A percentile compares a stretch with the other conserved stretches of the same genome.
These are phyloP conservation scores for Perognathus longimembris DNA, from an alignment of 2,113 vertebrate genomes.

Conservation along the genomic window DNA sequence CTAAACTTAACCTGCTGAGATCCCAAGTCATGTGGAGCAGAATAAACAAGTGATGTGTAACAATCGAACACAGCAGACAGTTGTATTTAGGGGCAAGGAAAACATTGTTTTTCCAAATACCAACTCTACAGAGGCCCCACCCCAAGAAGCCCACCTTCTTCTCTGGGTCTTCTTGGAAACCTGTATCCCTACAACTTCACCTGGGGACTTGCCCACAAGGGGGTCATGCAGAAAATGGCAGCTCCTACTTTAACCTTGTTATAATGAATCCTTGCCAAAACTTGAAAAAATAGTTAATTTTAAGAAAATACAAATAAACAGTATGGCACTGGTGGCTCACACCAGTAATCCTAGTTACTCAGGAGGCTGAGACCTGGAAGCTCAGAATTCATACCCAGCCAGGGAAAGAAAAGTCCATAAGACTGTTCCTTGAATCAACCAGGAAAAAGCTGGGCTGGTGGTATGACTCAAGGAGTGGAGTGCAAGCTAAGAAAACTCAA, in stretches of 20 bases:
- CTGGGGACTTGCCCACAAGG: background rate
- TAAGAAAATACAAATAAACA: too few species aligned
- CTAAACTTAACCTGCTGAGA: background rate
- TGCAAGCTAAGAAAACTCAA: background rate
- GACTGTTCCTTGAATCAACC: too few species aligned
- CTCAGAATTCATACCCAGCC: too few species aligned
- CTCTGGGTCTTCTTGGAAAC: background rate
- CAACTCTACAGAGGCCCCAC: background rate
- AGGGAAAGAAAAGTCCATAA: too few species aligned
- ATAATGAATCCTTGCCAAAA: too few species aligned
- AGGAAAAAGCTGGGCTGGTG: too few species aligned
- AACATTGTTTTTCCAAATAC: conserved; percentile 5
- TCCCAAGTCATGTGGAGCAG: background rate
- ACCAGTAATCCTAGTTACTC: too few species aligned
- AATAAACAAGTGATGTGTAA: background rate
- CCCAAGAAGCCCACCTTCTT: background rate
- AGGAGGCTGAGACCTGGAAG: too few species aligned
- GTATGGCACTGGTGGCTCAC: too few species aligned
- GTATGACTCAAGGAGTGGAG: background rate
- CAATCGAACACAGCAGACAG: background rate
- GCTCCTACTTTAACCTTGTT: background rate
- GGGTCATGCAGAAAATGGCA: background rate
- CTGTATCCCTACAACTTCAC: background rate
- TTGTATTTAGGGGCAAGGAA: background rate
- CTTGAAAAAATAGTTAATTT: background rate